Evolutionary conservation across 2,888 invertebrate genomes (phyloP).

Genomic region (Leptinotarsa haldemani): DNA sequence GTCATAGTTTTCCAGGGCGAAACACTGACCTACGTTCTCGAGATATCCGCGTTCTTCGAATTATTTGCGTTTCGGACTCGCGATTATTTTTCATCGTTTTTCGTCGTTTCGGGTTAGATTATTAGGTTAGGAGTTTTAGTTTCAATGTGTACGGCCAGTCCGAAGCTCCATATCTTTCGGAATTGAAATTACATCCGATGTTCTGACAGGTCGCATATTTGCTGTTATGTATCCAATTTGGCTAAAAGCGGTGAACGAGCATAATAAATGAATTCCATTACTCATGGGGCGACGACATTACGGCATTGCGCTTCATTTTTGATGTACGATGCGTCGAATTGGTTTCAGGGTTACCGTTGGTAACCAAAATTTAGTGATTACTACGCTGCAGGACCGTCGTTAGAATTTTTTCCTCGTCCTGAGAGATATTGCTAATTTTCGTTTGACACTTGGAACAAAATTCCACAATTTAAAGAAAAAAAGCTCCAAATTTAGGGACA

Average conservation of each 20-base stretch:
- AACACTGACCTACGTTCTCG: too few relatives aligned
- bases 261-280: constrained; percentile 12
- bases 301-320: neutral
- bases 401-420: neutral
- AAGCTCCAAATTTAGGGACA: too few relatives aligned
- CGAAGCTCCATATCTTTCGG: neutral
- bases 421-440: too few relatives aligned
- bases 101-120: too few relatives aligned
- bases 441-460: too few relatives aligned
- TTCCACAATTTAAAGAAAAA: too few relatives aligned
- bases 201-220: neutral
- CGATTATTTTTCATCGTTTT: too few relatives aligned
- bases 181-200: neutral
- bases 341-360: neutral
- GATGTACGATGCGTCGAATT: neutral
- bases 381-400: neutral
- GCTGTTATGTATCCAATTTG: constrained; percentile 6
- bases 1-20: too few relatives aligned
- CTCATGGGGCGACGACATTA: neutral
- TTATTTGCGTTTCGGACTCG: too few relatives aligned
- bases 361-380: neutral
- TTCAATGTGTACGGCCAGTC: neutral
- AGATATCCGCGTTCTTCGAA: too few relatives aligned
- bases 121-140: too few relatives aligned
- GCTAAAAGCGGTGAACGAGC: constrained; percentile 5